A percentile compares a stretch with the other conserved stretches of the same genome.
Conservation (phyloP, 1,140 invertebrate genomes). For the Drosophila hydei region DNA sequence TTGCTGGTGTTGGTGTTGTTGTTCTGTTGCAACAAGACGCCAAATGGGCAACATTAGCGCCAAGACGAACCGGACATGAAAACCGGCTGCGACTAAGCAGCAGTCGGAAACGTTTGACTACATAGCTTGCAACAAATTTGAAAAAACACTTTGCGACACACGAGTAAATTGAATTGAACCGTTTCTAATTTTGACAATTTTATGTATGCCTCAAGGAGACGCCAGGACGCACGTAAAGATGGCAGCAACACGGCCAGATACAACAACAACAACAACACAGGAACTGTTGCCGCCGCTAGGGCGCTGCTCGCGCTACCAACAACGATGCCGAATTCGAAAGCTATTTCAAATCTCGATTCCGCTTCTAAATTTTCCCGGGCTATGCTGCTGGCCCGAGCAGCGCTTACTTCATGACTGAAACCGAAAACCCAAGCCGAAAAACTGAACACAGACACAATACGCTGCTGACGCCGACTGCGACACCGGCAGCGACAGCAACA, state of each 20-base stretch:
- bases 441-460: constrained; percentile 71
- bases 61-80: constrained; percentile 15
- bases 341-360: constrained; percentile 16
- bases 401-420: constrained; percentile 75
- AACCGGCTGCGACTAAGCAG: constrained; percentile 27
- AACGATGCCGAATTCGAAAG: constrained; percentile 1
- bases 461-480: constrained; percentile 32
- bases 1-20: constrained; percentile 24
- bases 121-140: constrained; percentile 7
- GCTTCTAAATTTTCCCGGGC: constrained; percentile 18
- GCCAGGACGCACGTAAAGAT: constrained; percentile 9
- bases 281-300: constrained; percentile 70
- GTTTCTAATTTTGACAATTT: constrained; percentile 80
- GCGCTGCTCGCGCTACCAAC: constrained; percentile 33
- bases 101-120: constrained; percentile 10
- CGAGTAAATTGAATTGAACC: constrained; percentile 73
- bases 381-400: constrained; percentile 71
- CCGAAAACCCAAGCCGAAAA: constrained; percentile 39
- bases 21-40: constrained; percentile 21
- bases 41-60: constrained; percentile 54
- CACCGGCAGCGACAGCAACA: constrained; percentile 19
- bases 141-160: constrained; percentile 54
- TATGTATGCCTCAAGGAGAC: constrained; percentile 66
- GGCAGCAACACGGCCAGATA: constrained; percentile 17
- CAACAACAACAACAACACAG: constrained; percentile 14